Conservation (phyloP, 2,113 vertebrate genomes). For the Apodemus sylvaticus region DNA sequence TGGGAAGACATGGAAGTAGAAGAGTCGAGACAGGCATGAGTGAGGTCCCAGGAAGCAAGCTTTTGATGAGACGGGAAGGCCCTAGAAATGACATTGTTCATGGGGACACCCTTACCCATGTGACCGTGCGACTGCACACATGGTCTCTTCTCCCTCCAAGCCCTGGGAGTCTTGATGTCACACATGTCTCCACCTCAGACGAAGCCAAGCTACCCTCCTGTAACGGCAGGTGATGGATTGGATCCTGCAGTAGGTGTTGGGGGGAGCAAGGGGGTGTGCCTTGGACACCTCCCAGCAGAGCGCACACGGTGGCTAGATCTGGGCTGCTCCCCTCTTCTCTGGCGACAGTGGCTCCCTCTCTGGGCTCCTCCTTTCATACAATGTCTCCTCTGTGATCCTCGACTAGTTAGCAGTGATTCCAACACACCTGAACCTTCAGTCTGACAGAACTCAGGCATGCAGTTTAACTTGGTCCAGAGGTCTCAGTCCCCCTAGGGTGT, state of each 20-base stretch:
- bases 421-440: rapidly evolving
- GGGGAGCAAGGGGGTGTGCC: too few species aligned
- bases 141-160: not conserved
- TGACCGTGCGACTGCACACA: not conserved
- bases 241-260: not conserved
- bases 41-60: not conserved
- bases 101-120: not conserved
- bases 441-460: not conserved
- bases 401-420: too few species aligned
- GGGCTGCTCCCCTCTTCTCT: not conserved
- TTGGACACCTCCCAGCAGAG: rapidly evolving
- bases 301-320: not conserved
- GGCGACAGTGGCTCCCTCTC: not conserved
- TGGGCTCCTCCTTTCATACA: not conserved
- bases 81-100: not conserved
- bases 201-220: not conserved
- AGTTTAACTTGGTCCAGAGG: not conserved
- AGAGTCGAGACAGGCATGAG: not conserved
- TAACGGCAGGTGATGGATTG: rapidly evolving
- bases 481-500: not conserved
- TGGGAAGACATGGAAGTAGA: not conserved
- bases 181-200: not conserved
- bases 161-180: not conserved
- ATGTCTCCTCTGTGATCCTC: not conserved
- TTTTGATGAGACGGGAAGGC: not conserved